These are phyloP conservation scores for Elachura formosa DNA, from an alignment of 2,113 vertebrate genomes.

Conservation along the genomic window DNA sequence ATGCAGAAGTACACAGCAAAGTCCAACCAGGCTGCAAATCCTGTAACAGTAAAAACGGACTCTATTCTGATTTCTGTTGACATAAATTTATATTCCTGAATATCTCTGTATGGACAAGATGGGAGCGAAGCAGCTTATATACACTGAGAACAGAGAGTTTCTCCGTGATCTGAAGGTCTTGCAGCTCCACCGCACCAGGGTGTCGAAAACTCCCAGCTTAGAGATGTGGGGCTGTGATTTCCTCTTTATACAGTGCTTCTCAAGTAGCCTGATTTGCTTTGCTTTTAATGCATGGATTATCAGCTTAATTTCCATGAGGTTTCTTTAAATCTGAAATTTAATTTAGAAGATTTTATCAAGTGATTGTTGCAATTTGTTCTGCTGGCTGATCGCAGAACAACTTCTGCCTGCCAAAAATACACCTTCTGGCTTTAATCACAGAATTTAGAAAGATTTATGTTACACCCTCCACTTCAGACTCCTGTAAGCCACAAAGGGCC, in stretches of 20 bases:
- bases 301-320: neutral
- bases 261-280: neutral
- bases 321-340: conserved; percentile 10
- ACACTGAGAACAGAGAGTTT: neutral
- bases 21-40: neutral
- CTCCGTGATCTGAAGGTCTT: neutral
- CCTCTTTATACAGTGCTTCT: neutral
- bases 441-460: neutral
- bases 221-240: neutral
- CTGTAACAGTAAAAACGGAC: neutral
- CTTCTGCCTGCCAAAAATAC: neutral
- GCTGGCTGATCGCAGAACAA: neutral
- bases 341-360: neutral
- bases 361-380: neutral
- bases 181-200: neutral
- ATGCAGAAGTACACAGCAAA: neutral
- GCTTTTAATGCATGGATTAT: neutral
- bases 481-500: neutral
- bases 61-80: neutral
- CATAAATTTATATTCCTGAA: neutral
- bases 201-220: neutral
- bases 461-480: neutral
- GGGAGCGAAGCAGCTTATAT: neutral
- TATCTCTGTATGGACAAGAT: neutral
- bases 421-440: neutral